Conservation (phyloP, 1,140 invertebrate species). For the Cydia amplana region DNA sequence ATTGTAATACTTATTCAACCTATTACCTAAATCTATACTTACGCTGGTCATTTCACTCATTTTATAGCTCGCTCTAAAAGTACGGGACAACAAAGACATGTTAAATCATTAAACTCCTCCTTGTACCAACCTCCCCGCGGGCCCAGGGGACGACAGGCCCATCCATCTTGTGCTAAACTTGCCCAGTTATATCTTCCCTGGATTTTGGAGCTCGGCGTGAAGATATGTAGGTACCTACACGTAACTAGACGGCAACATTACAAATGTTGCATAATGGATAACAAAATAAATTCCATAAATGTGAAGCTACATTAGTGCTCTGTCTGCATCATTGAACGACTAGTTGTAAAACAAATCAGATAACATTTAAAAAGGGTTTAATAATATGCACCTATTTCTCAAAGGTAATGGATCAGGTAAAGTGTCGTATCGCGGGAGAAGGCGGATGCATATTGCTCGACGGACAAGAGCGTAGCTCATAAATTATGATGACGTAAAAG, state of each 20-base stretch:
- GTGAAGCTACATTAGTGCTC: background rate
- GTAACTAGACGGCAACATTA: background rate
- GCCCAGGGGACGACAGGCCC: conserved; percentile 18
- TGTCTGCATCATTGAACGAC: too few species aligned
- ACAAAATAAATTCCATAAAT: background rate
- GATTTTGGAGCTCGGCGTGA: background rate
- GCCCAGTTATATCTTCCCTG: conserved; percentile 10
- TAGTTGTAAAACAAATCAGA: too few species aligned
- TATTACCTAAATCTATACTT: background rate
- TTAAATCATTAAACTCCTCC: conserved; percentile 16
- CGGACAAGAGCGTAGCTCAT: too few species aligned
- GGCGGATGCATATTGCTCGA: too few species aligned
- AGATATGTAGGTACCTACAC: background rate
- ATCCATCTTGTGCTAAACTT: conserved; percentile 31
- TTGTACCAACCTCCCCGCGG: conserved; percentile 3
- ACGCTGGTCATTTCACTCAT: background rate
- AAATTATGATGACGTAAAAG: too few species aligned
- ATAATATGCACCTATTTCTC: too few species aligned
- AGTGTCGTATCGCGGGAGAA: too few species aligned
- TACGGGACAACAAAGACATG: conserved; percentile 6
- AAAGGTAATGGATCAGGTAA: too few species aligned
- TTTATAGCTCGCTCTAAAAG: background rate
- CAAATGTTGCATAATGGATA: background rate
- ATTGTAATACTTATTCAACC: too few species aligned
- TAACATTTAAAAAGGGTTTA: too few species aligned